Evolutionary conservation across 2,888 invertebrate genomes (phyloP), one percentile per base, ranked within the genome.

Genomic region (Lasioglossum villosulum): DNA sequence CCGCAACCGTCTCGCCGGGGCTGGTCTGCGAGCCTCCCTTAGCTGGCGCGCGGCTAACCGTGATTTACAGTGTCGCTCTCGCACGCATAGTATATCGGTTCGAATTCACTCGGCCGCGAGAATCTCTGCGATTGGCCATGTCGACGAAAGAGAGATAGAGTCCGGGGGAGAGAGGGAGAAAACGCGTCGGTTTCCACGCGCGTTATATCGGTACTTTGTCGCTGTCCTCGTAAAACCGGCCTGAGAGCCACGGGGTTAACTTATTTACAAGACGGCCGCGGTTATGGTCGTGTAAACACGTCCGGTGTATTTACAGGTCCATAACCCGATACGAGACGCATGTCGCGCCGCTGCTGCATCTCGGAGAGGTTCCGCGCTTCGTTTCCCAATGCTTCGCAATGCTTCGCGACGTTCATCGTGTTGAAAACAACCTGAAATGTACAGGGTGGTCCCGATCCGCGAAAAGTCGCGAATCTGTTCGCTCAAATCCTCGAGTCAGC

Each of bases 321-420:
- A 90, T 90, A 90, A 90, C 88, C 83, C 83, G 89, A 90, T 90
- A 86, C 82, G 84, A 86, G 90, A 89, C 86, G 86, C 87, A 84
- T 86, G 90, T 90, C 89, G 78, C 86, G 82, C 56, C 78, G 71
- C 80, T 34, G 82, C 72, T 68, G 78, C 84, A 68, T 85, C 72
- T 73, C 78, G 48, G n/a, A 19, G 45, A 48, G 71, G 70, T 52
- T 39, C 74, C 70, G 37, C 68, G 34, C 37, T 37, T 34, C 68
- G 68, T 19, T 56, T 56, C n/a, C n/a, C 56, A 12, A 56, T 56
- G 56, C n/a, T 1, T 56, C 56, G 56, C 56, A 8, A 23, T 56
- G 56, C 56, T n/a, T n/a, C 23, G n/a, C 56, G n/a, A 12, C 12
- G n/a, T 12, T n/a, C 56, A 0, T 12, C n/a, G 4, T 1, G n/a